Conservation (phyloP, 2,888 invertebrate genomes). For the Colostygia pectinataria region DNA sequence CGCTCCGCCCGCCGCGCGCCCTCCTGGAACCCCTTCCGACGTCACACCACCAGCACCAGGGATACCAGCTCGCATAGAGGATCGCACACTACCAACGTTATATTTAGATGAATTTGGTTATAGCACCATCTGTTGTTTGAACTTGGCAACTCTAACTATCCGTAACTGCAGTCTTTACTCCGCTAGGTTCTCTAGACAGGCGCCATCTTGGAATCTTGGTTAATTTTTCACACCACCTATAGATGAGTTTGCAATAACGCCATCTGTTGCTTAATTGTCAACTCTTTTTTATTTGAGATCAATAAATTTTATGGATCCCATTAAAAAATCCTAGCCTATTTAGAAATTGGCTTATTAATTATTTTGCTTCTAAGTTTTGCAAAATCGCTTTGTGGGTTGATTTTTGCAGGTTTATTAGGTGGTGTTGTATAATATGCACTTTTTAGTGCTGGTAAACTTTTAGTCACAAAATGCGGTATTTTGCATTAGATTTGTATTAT, state of each 20-base stretch:
- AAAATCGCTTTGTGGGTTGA: not conserved
- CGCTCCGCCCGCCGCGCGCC: conserved; percentile 77
- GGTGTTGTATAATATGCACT: not conserved
- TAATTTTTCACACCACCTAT: no score
- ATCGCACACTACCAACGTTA: conserved; percentile 81
- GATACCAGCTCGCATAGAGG: conserved; percentile 77
- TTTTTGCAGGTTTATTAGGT: no score
- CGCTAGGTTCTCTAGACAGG: no score
- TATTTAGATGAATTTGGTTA: conserved; percentile 72
- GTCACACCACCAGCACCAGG: conserved; percentile 77
- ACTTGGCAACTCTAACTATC: not conserved
- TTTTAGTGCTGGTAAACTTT: conserved; percentile 30
- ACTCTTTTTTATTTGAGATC: no score
- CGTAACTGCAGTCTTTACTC: no score
- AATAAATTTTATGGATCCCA: no score
- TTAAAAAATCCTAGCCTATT: no score
- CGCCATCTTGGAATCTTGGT: no score
- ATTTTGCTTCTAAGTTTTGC: no score
- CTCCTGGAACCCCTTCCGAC: conserved; percentile 89
- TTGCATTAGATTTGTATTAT: conserved; percentile 14
- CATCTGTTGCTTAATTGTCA: conserved; percentile 2
- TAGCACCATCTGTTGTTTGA: conserved; percentile 38
- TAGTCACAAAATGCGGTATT: conserved; percentile 32
- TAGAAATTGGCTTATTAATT: no score
- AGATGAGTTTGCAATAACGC: no score